These are phyloP conservation scores for Pipistrellus pipistrellus DNA, from an alignment of 2,797 vertebrate species.

Conservation along the genomic window DNA sequence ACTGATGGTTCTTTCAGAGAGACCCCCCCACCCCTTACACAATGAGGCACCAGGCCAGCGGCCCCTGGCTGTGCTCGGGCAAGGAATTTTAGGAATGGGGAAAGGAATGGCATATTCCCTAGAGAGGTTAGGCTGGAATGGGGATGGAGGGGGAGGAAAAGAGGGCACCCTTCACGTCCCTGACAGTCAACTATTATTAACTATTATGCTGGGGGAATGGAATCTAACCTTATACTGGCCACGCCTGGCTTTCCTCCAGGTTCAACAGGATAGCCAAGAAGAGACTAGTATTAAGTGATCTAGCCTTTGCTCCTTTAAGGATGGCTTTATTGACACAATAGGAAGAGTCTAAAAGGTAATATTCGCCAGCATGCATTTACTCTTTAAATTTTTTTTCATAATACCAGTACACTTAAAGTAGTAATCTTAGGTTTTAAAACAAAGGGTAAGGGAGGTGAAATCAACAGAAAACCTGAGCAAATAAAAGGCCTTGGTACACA, in stretches of 20 bases:
- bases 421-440: slow-evolving; percentile 49
- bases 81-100: slow-evolving; percentile 83
- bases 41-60: slow-evolving; percentile 47
- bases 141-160: slow-evolving; percentile 6
- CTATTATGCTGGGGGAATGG: slow-evolving; percentile 80
- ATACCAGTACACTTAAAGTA: slow-evolving; percentile 7
- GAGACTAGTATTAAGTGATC: slow-evolving; percentile 74
- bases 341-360: not conserved
- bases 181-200: slow-evolving; percentile 82
- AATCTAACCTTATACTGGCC: slow-evolving; percentile 76
- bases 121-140: slow-evolving; percentile 75
- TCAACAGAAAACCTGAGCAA: slow-evolving; percentile 59
- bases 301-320: slow-evolving; percentile 71
- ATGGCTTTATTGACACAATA: slow-evolving; percentile 55
- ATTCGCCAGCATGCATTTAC: not conserved
- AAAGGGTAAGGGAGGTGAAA: slow-evolving; percentile 25
- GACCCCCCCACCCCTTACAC: not conserved
- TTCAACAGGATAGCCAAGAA: slow-evolving; percentile 69
- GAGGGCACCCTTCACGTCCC: slow-evolving; percentile 69
- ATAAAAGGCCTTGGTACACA: slow-evolving; percentile 45
- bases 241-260: slow-evolving; percentile 74
- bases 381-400: not conserved
- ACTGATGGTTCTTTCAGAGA: not conserved
- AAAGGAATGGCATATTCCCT: slow-evolving; percentile 81
- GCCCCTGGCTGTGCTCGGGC: slow-evolving; percentile 68